phyloP scores from a whole-genome alignment of 2,797 vertebrate species.

The Eidolon dupreanum region DNA sequence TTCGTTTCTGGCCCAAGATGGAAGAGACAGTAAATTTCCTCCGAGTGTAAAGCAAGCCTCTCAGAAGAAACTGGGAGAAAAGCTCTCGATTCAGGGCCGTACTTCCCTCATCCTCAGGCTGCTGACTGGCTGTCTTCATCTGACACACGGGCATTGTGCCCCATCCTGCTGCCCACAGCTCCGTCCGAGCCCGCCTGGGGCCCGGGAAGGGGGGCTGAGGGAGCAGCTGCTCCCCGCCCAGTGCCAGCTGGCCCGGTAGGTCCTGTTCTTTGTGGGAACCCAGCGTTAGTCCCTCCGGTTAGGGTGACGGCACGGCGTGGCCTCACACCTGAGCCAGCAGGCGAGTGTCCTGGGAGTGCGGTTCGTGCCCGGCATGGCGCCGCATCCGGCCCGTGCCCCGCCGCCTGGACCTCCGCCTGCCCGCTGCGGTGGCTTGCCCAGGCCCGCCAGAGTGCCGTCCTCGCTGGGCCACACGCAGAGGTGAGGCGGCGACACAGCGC shows the following conservation, averaged over 20 bases:
- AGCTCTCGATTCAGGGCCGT: not conserved
- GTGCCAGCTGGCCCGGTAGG: not conserved
- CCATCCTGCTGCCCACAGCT: not conserved
- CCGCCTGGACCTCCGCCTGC: not conserved
- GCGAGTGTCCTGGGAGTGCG: not conserved
- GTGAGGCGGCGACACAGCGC: not conserved
- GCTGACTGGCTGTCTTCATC: fast-evolving
- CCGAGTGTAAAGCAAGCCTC: not conserved
- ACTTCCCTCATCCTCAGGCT: not conserved
- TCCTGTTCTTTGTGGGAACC: not conserved
- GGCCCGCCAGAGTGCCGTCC: not conserved
- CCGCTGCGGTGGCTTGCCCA: not conserved
- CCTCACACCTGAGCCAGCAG: not conserved
- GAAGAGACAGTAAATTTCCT: not conserved
- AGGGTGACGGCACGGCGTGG: not conserved
- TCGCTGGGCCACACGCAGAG: not conserved
- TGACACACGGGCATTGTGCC: not conserved
- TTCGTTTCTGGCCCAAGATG: not conserved
- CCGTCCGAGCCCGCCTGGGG: not conserved
- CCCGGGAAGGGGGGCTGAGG: not conserved
- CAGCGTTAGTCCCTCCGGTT: not conserved
- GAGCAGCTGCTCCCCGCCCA: not conserved
- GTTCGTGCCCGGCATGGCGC: not conserved
- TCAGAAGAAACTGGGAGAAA: too few relatives aligned
- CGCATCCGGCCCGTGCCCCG: not conserved